Evolutionary conservation across 2,797 vertebrate genomes (phyloP).

Genomic region (Borostomias antarcticus): DNA sequence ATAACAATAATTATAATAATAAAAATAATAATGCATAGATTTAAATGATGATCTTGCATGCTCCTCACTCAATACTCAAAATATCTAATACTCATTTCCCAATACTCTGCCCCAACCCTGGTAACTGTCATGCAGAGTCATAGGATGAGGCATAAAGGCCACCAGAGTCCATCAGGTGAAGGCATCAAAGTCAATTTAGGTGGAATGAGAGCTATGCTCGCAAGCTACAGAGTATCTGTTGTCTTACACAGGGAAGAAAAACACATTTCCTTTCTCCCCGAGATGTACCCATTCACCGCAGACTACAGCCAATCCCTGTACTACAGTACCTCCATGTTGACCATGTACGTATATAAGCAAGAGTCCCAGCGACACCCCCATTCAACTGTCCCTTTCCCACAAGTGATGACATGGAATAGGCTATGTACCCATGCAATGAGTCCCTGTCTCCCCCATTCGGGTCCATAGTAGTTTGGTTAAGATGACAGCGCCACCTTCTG

Average conservation of each 20-base stretch:
- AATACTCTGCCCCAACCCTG: conserved; percentile 74
- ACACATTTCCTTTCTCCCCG: conserved; percentile 60
- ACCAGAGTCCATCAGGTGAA: conserved; percentile 82
- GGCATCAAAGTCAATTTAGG: conserved; percentile 81
- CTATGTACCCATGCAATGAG: conserved; percentile 41
- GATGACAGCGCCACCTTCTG: conserved; percentile 61
- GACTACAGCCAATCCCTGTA: conserved; percentile 56
- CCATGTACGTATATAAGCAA: conserved; percentile 52
- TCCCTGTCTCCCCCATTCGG: conserved; percentile 31
- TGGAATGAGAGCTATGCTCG: conserved; percentile 61
- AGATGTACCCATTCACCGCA: conserved; percentile 62
- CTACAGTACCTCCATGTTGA: conserved; percentile 70
- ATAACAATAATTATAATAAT: conserved; percentile 77
- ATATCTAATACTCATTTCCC: conserved; percentile 75
- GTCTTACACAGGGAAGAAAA: conserved; percentile 36
- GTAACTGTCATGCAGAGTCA: conserved; percentile 68
- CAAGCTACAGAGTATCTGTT: conserved; percentile 45
- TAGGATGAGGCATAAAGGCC: conserved; percentile 80
- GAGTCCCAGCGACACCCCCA: conserved; percentile 62
- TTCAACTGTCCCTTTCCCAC: conserved; percentile 38
- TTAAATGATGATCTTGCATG: conserved; percentile 88
- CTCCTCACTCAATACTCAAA: conserved; percentile 71
- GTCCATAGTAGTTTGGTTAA: conserved; percentile 53
- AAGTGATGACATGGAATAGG: conserved; percentile 47
- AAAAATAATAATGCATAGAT: conserved; percentile 93